Evolutionary conservation across 2,113 vertebrate species (phyloP).

Genomic region (Rhinoptilus africanus): DNA sequence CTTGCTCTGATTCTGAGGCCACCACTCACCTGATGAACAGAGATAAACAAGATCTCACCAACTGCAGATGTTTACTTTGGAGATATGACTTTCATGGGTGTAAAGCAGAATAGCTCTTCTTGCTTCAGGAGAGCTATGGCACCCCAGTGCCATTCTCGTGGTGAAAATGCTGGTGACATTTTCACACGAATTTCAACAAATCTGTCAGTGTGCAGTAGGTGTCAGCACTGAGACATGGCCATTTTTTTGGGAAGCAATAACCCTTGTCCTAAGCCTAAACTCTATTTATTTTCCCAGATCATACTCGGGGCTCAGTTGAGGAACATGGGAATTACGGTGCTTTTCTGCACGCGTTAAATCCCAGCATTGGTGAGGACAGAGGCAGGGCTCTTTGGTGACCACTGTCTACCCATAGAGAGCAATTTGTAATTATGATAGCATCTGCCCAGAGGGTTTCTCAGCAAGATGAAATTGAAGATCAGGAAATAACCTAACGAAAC

Average conservation of each 20-base stretch:
- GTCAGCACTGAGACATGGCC: neutral
- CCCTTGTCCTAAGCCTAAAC: neutral
- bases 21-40: neutral
- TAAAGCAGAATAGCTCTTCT: neutral
- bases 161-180: too few species aligned
- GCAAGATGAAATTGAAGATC: neutral
- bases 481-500: neutral
- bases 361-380: neutral
- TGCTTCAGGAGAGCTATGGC: neutral
- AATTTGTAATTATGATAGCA: neutral
- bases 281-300: neutral
- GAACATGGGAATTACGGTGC: neutral
- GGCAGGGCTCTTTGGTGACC: neutral
- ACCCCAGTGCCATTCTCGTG: too few species aligned
- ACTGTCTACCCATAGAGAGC: neutral
- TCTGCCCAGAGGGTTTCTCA: neutral
- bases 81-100: neutral
- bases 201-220: neutral
- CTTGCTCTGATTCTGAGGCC: neutral
- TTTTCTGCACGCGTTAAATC: neutral
- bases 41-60: neutral
- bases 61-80: neutral
- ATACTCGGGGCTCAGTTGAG: rapidly evolving
- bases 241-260: neutral
- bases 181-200: neutral